Base-by-base conservation (phyloP, 2,113 vertebrate species). In the Ailurus styani region DNA sequence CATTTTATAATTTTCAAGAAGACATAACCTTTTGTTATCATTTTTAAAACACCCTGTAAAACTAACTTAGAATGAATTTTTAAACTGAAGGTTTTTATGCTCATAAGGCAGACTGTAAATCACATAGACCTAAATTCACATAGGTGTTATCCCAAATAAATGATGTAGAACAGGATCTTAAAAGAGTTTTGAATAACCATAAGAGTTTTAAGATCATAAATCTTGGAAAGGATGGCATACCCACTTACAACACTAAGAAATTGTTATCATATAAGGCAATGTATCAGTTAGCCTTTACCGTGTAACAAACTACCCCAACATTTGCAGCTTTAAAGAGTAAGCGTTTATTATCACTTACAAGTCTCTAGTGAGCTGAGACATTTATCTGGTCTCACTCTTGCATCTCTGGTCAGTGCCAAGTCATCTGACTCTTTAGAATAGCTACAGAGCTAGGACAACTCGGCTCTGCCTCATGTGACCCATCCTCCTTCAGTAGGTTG, bases 71-170 rank as follows among this genome's bases (percentile, higher is more conserved):
- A 88, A 72, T 89, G 27, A 62, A 40, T 17, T 47, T 77, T 83
- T 64, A 89, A 87, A 37, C 57, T 86, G n/a, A 72, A 87, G 60
- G 72, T 60, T 89, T 84, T 96, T 93, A 78, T 91, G 40, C n/a
- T 57, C 62, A 87, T 70, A 5, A 85, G 3, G 29, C 37, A 93
- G 42, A 68, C 1, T 62, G n/a, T 86, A 89, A 96, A 47, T 96
- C 64, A 94, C 64, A 47, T 42, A 70, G n/a, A 77, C 37, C 66
- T 10, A 70, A 70, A 86, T 93, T 93, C 31, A 93, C 34, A 66
- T 31, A 23, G 20, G 6, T 34, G 12, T 95, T 86, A 77, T 91
- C 23, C 75, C 10, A 79, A 87, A 82, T 91, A 87, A 94, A 85
- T 85, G 20, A 1, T 50, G 2, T 86, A 8, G 17, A 95, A 89